phyloP scores from a whole-genome alignment of 2,113 vertebrate species.

The Myotis davidii region DNA sequence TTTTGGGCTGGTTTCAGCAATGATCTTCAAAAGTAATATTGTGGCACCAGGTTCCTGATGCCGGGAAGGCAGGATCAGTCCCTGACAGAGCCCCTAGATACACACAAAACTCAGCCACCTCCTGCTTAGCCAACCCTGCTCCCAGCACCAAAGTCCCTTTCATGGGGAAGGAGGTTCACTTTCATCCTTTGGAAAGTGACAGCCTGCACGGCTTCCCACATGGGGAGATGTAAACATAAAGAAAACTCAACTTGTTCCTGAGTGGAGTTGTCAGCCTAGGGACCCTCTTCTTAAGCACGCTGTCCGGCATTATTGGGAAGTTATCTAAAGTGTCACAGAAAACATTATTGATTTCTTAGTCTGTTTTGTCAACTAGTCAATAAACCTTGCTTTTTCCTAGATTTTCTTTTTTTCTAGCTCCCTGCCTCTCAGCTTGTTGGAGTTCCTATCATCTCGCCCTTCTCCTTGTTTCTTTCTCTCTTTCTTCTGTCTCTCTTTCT shows the following conservation, averaged over 20 bases:
- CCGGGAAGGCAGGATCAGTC: conserved; percentile 4
- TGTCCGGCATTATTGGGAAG: conserved; percentile 78
- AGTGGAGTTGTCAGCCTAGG: conserved; percentile 75
- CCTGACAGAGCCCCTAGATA: neutral
- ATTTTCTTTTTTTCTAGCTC: conserved; percentile 39
- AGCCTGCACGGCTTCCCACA: conserved; percentile 59
- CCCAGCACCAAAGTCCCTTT: conserved; percentile 40
- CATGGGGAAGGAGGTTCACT: conserved; percentile 25
- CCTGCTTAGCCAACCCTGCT: neutral
- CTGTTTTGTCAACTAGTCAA: conserved; percentile 86
- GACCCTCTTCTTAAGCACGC: conserved; percentile 75
- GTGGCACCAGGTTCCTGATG: neutral
- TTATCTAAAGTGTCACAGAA: conserved; percentile 84
- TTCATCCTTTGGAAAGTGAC: conserved; percentile 71
- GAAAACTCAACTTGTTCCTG: conserved; percentile 69
- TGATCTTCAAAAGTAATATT: conserved; percentile 28
- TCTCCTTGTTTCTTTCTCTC: too few species aligned
- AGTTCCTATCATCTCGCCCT: neutral
- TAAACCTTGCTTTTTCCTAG: conserved; percentile 75
- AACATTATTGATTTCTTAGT: conserved; percentile 85
- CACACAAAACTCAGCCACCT: neutral
- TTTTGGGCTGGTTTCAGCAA: neutral
- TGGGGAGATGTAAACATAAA: conserved; percentile 77
- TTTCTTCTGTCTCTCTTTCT: neutral
- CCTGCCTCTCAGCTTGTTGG: neutral